Conservation (phyloP, 2,113 vertebrate genomes). For the Charina bottae region DNA sequence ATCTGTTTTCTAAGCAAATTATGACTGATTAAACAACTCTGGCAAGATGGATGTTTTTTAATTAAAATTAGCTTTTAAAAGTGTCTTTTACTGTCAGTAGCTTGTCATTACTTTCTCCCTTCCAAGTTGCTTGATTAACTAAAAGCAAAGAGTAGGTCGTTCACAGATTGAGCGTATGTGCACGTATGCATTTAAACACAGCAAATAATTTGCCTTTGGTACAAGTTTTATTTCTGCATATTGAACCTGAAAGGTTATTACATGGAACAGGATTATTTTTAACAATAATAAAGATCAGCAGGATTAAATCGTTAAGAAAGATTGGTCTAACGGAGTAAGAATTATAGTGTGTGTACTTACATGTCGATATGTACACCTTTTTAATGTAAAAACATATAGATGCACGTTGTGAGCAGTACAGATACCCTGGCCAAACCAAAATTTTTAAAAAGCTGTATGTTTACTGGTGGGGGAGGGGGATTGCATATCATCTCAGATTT, state of each 20-base stretch:
- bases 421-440: not conserved
- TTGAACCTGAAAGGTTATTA: constrained; percentile 33
- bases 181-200: not conserved
- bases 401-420: not conserved
- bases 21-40: constrained; percentile 60
- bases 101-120: constrained; percentile 40
- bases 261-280: constrained; percentile 19
- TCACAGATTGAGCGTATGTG: not conserved
- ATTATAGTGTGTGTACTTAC: not conserved
- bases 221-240: constrained; percentile 1
- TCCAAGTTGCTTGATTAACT: constrained; percentile 30
- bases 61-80: constrained; percentile 66
- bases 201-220: constrained; percentile 26
- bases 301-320: not conserved
- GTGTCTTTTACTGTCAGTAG: constrained; percentile 29
- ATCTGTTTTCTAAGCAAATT: constrained; percentile 65
- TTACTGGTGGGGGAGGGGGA: not conserved
- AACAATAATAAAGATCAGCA: not conserved
- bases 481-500: not conserved
- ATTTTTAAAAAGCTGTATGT: not conserved
- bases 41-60: constrained; percentile 51
- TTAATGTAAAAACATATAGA: not conserved
- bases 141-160: constrained; percentile 17
- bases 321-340: not conserved
- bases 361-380: not conserved